Percentiles rank a stretch among this genome's conserved stretches.
Evolutionary conservation across 2,113 vertebrate species (phyloP).

Genomic region (Hydrochoerus hydrochaeris): DNA sequence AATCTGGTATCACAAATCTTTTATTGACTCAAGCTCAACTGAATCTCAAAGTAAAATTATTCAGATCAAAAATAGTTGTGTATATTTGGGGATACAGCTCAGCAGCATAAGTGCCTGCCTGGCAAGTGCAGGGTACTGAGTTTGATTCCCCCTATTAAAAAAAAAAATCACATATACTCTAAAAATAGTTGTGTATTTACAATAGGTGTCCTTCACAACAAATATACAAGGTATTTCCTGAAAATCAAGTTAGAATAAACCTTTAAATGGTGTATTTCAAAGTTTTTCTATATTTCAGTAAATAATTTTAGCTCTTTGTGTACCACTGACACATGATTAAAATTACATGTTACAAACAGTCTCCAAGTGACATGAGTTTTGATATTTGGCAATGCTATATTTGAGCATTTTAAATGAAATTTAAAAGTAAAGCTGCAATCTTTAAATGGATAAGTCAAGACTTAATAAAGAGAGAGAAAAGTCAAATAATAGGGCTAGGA

Average conservation of each 20-base stretch:
- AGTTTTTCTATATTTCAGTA: background rate
- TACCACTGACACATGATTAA: background rate
- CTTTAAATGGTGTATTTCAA: background rate
- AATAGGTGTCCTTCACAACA: background rate
- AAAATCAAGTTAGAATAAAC: background rate
- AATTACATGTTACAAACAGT: background rate
- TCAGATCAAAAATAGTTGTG: background rate
- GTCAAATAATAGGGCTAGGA: background rate
- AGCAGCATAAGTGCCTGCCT: too few relatives aligned
- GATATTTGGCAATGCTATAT: background rate
- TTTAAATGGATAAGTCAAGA: background rate
- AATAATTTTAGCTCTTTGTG: background rate
- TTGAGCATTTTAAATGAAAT: background rate
- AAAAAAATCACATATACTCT: too few relatives aligned
- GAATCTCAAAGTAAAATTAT: constrained; percentile 4
- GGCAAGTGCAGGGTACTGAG: too few relatives aligned
- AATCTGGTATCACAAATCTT: background rate
- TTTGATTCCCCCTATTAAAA: too few relatives aligned
- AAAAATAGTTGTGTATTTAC: background rate
- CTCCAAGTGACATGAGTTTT: background rate
- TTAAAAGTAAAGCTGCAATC: background rate
- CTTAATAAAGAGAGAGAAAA: background rate
- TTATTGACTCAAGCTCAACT: background rate
- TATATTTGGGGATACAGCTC: background rate
- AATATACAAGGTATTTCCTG: background rate